phyloP scores from a whole-genome alignment of 2,888 invertebrate species.

The Dryobotodes eremita region DNA sequence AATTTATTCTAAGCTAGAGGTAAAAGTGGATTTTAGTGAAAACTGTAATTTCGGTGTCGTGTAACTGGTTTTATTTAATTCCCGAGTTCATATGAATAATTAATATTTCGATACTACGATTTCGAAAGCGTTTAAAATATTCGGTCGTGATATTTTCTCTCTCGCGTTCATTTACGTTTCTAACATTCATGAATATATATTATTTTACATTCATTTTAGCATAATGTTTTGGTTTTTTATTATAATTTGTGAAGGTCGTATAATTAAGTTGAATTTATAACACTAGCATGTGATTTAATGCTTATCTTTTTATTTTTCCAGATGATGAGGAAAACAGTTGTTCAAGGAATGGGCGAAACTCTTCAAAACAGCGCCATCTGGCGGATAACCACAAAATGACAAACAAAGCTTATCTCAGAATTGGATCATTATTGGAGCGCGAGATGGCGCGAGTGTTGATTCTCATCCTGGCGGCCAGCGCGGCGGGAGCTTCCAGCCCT shows the following conservation, averaged over 20 bases:
- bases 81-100: conserved; percentile 73
- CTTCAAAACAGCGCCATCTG: conserved; percentile 70
- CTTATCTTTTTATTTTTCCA: conserved; percentile 62
- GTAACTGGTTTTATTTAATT: conserved; percentile 70
- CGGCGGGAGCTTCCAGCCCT: conserved; percentile 69
- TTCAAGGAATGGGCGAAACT: conserved; percentile 62
- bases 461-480: conserved; percentile 68
- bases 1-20: conserved; percentile 61
- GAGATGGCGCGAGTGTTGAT: conserved; percentile 82
- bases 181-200: conserved; percentile 56
- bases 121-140: conserved; percentile 72
- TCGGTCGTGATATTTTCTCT: conserved; percentile 71
- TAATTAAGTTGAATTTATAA: conserved; percentile 2
- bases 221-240: conserved; percentile 38
- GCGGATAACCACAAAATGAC: conserved; percentile 70
- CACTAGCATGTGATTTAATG: conserved; percentile 8
- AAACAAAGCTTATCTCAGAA: conserved; percentile 51
- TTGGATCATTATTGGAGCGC: conserved; percentile 58
- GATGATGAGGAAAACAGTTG: conserved; percentile 67
- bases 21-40: conserved; percentile 71
- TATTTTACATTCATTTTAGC: conserved; percentile 32
- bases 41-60: conserved; percentile 67
- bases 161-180: conserved; percentile 52
- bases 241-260: conserved; percentile 46
- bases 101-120: conserved; percentile 67